A percentile compares a stretch with the other conserved stretches of the same genome.
phyloP scores from a whole-genome alignment of 2,888 invertebrate species.

The Lottia gigantea region DNA sequence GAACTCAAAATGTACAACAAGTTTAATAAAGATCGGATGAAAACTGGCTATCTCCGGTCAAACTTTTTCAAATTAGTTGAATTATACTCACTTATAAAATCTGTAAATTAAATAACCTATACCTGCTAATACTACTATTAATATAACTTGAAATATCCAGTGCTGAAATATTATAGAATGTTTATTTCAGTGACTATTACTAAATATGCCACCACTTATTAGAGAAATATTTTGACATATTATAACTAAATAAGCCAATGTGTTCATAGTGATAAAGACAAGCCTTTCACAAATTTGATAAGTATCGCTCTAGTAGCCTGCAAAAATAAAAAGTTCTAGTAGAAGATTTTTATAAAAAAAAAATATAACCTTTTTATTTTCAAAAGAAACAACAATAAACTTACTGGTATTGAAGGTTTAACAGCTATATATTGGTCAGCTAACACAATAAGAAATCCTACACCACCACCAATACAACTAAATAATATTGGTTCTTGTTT shows the following conservation, averaged over 20 bases:
- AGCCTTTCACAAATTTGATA: too few species aligned
- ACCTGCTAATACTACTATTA: slow-evolving; percentile 38
- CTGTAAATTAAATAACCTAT: slow-evolving; percentile 35
- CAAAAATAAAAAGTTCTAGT: too few species aligned
- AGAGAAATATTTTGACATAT: too few species aligned
- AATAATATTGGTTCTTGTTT: slow-evolving; percentile 45
- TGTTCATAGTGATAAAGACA: too few species aligned
- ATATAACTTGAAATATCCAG: slow-evolving; percentile 38
- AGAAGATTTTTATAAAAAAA: too few species aligned
- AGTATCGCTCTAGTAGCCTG: too few species aligned
- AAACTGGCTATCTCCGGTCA: too few species aligned
- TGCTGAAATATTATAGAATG: slow-evolving; percentile 32
- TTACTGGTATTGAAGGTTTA: slow-evolving; percentile 49
- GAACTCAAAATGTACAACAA: too few species aligned
- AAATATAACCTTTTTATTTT: too few species aligned
- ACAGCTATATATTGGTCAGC: slow-evolving; percentile 48
- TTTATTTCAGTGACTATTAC: background rate
- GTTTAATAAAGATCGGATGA: too few species aligned
- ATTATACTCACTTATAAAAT: slow-evolving; percentile 34
- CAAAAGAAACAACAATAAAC: background rate
- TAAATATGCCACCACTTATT: too few species aligned
- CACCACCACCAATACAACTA: slow-evolving; percentile 40
- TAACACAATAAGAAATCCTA: slow-evolving; percentile 49
- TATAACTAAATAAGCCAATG: too few species aligned
- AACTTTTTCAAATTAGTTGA: background rate